Evolutionary conservation across 2,113 vertebrate species (phyloP).

Genomic region (Labrus mixtus): DNA sequence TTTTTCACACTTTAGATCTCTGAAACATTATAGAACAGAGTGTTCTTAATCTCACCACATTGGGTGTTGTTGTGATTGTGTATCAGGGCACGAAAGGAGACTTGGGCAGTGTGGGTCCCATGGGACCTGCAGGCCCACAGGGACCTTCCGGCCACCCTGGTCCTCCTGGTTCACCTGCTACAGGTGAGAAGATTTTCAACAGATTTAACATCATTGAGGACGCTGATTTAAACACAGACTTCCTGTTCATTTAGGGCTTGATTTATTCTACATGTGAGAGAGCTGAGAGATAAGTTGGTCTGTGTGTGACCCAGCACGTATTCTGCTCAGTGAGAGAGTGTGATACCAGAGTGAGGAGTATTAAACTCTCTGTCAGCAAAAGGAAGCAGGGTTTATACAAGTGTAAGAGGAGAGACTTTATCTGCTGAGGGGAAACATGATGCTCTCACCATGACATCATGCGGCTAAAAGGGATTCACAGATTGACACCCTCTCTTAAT

Average conservation of each 20-base stretch:
- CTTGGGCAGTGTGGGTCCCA: conserved; percentile 83
- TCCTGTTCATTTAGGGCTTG: background rate
- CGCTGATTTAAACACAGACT: background rate
- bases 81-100: conserved; percentile 93
- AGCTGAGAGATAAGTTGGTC: background rate
- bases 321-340: background rate
- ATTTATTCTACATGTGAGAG: background rate
- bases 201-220: background rate
- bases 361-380: conserved; percentile 37
- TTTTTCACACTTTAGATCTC: background rate
- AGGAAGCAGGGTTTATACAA: conserved; percentile 52
- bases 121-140: conserved; percentile 91
- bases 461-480: conserved; percentile 62
- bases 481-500: conserved; percentile 35
- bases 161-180: conserved; percentile 87
- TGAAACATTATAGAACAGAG: background rate
- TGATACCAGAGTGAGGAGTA: conserved; percentile 5
- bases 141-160: conserved; percentile 91
- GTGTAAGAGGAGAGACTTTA: conserved; percentile 65
- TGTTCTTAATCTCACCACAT: background rate
- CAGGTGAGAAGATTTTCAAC: conserved; percentile 85
- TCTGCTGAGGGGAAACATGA: conserved; percentile 64
- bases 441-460: conserved; percentile 76
- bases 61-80: conserved; percentile 35
- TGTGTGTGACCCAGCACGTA: background rate